Percentiles rank a stretch among this genome's conserved stretches.
phyloP scores from a whole-genome alignment of 2,113 vertebrate genomes.

The Numenius arquata region DNA sequence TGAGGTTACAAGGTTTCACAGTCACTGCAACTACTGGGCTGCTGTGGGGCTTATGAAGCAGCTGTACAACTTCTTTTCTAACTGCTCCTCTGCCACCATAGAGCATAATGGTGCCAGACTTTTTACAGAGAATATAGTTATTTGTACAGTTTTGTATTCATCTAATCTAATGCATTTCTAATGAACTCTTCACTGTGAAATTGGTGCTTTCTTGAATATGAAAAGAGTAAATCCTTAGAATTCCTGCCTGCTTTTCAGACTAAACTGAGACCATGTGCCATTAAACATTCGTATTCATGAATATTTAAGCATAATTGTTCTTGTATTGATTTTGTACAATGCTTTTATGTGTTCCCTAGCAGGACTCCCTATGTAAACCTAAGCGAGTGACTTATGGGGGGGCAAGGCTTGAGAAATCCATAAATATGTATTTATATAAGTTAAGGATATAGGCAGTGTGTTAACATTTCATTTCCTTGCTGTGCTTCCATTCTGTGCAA shows the following conservation, averaged over 20 bases:
- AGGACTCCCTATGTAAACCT: neutral
- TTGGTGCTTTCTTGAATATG: slow-evolving; percentile 17
- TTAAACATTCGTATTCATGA: slow-evolving; percentile 39
- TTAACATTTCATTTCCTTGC: slow-evolving; percentile 1
- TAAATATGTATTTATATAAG: slow-evolving; percentile 15
- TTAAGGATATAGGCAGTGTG: neutral
- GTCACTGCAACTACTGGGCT: neutral
- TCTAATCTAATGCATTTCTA: slow-evolving; percentile 28
- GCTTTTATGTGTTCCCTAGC: slow-evolving; percentile 5
- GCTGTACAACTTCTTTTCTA: neutral
- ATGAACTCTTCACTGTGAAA: neutral
- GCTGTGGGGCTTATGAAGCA: neutral
- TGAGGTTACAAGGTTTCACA: neutral
- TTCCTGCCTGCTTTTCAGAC: slow-evolving; percentile 12
- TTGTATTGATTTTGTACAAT: slow-evolving; percentile 32
- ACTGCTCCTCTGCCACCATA: neutral
- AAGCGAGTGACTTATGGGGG: neutral
- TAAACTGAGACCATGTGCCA: neutral
- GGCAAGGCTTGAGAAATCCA: neutral
- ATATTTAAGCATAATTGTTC: slow-evolving; percentile 24
- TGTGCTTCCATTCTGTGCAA: neutral
- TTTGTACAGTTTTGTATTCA: neutral
- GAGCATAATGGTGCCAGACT: neutral
- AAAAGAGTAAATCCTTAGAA: slow-evolving; percentile 23
- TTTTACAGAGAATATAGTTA: neutral